These are phyloP conservation scores for Hyles euphorbiae DNA, from an alignment of 1,140 invertebrate genomes.

Conservation along the genomic window DNA sequence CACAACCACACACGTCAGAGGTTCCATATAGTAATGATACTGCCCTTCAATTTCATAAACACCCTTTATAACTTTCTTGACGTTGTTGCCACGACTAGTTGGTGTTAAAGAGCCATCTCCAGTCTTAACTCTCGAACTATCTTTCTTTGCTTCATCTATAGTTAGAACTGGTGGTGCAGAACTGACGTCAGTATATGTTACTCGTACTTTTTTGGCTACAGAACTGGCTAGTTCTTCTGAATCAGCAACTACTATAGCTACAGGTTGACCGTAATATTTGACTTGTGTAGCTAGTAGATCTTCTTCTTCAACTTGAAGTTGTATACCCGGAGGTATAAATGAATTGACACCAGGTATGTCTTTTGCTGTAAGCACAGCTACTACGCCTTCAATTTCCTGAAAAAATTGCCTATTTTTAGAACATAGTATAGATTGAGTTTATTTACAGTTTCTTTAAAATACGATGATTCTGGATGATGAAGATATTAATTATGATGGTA, in stretches of 20 bases:
- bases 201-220: constrained; percentile 80
- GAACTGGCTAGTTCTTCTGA: constrained; percentile 78
- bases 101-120: constrained; percentile 45
- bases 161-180: constrained; percentile 47
- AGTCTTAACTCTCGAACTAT: constrained; percentile 38
- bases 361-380: constrained; percentile 79
- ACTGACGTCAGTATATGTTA: constrained; percentile 77
- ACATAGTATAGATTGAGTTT: too few species aligned
- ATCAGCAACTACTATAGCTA: constrained; percentile 84
- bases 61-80: constrained; percentile 51
- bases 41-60: constrained; percentile 55
- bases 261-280: constrained; percentile 82
- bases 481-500: too few species aligned
- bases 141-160: constrained; percentile 52
- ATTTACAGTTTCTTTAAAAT: too few species aligned
- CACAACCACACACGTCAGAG: constrained; percentile 78
- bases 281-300: constrained; percentile 76
- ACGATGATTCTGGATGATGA: too few species aligned
- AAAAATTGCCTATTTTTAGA: constrained; percentile 22
- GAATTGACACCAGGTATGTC: constrained; percentile 83
- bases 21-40: constrained; percentile 75
- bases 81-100: constrained; percentile 55
- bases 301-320: constrained; percentile 61
- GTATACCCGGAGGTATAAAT: constrained; percentile 50
- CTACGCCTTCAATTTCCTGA: constrained; percentile 79